Evolutionary conservation across 1,140 invertebrate genomes (phyloP), one percentile per base, ranked within the genome.

Genomic region (Manduca sexta): DNA sequence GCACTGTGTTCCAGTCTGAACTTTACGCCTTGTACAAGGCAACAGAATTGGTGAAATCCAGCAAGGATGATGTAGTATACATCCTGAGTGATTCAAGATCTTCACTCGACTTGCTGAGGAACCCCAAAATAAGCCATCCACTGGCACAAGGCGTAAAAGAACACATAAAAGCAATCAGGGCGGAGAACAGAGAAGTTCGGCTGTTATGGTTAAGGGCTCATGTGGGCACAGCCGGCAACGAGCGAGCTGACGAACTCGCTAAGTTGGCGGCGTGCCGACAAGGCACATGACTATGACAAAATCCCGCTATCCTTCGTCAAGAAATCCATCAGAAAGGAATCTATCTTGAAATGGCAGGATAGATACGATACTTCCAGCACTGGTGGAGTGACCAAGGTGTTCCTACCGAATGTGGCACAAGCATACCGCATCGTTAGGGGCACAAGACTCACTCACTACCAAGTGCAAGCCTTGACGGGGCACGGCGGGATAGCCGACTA

Each of bases 1-100:
- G 44, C 39, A 61, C 66, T 2, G 63, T 66, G n/a, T 66, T 64
- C 52, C 63, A 69, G 18, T 46, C 60, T 8, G 56, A 65, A 45
- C 30, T 60, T 0, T 56, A 45, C 11, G 52, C 54, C 0, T 43
- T 67, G 1, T 44, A 44, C 12, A 52, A 14, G 35, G 55, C 55
- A 3, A 34, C 37, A 14, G 10, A 42, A 21, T 38, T 16, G 29
- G 41, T 30, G 0, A 52, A 15, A 34, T 16, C 30, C 0, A 50
- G 48, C 5, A 8, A 18, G 1, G 1, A 7, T 14, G 2, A 33
- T 0, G 14, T 4, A 0, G 16, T 41, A 0, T 52, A 49, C 41
- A 55, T 61, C 0, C 15, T 59, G n/a, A 67, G 56, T 37, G 53
- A 59, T 42, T 62, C 53, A 30, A 55, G 56, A 56, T 57, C 55